phyloP scores from a whole-genome alignment of 1,140 invertebrate species.

The Parasteatoda tepidariorum region DNA sequence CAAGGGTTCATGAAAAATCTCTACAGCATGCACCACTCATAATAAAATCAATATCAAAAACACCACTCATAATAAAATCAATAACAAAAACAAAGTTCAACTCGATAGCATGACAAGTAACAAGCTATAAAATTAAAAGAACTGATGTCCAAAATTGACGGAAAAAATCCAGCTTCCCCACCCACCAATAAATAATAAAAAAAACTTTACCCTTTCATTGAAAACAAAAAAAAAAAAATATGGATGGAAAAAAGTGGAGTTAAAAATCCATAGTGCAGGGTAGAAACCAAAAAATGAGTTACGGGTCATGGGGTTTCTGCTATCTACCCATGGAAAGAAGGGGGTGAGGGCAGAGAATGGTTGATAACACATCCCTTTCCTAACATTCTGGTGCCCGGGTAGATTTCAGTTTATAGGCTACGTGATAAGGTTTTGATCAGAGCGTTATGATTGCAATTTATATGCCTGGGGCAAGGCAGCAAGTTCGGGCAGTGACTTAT shows the following conservation, averaged over 20 bases:
- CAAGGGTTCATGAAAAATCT: too few species aligned
- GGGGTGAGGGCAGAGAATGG: not conserved
- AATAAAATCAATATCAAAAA: too few species aligned
- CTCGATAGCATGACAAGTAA: too few species aligned
- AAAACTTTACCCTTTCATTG: conserved; percentile 23
- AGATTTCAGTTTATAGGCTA: conserved; percentile 54
- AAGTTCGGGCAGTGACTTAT: conserved; percentile 34
- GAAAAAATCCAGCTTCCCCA: not conserved
- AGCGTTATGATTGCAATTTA: conserved; percentile 53
- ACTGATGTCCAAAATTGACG: conserved; percentile 8
- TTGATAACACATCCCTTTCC: conserved; percentile 16
- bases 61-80: too few species aligned
- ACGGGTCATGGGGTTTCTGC: conserved; percentile 8
- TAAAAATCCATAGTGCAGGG: not conserved
- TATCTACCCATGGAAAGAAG: conserved; percentile 3
- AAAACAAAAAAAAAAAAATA: not conserved
- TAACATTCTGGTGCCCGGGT: conserved; percentile 18
- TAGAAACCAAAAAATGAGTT: conserved; percentile 9
- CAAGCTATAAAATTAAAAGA: not conserved
- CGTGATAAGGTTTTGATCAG: conserved; percentile 53
- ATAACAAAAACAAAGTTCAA: too few species aligned
- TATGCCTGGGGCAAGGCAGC: conserved; percentile 35
- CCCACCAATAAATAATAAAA: not conserved
- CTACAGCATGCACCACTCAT: too few species aligned
- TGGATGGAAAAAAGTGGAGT: not conserved